phyloP scores from a whole-genome alignment of 2,888 invertebrate species.

The Callimorpha dominula region DNA sequence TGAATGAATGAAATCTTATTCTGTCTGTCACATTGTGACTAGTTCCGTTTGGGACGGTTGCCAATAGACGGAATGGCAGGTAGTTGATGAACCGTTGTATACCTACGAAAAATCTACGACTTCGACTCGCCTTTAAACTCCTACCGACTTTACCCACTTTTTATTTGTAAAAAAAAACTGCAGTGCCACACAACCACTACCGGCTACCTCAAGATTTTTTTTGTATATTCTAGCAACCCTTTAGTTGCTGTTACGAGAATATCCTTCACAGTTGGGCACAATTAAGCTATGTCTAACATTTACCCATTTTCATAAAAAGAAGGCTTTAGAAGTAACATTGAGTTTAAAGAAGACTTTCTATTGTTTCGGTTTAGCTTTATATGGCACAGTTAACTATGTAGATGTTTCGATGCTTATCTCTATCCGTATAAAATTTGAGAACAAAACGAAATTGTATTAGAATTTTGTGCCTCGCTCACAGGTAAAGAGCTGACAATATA shows the following conservation, averaged over 20 bases:
- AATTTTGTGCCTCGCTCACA: neutral
- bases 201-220: too few relatives aligned
- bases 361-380: constrained; percentile 24
- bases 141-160: too few relatives aligned
- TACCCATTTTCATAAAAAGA: neutral
- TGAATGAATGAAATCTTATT: neutral
- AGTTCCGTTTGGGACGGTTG: neutral
- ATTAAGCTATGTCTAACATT: neutral
- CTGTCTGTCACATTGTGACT: neutral
- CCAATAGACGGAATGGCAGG: neutral
- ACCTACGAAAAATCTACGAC: neutral
- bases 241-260: neutral
- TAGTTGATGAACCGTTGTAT: neutral
- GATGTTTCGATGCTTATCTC: constrained; percentile 18
- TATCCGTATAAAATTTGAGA: constrained; percentile 1
- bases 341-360: constrained; percentile 22
- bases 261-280: neutral
- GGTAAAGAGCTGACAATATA: constrained; percentile 1
- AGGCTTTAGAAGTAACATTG: neutral
- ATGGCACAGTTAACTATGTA: constrained; percentile 27
- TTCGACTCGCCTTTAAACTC: too few relatives aligned
- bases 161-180: neutral
- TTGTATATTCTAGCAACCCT: neutral
- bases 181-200: too few relatives aligned
- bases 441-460: constrained; percentile 15